phyloP scores from a whole-genome alignment of 2,797 vertebrate genomes.

The Lepus townsendii region DNA sequence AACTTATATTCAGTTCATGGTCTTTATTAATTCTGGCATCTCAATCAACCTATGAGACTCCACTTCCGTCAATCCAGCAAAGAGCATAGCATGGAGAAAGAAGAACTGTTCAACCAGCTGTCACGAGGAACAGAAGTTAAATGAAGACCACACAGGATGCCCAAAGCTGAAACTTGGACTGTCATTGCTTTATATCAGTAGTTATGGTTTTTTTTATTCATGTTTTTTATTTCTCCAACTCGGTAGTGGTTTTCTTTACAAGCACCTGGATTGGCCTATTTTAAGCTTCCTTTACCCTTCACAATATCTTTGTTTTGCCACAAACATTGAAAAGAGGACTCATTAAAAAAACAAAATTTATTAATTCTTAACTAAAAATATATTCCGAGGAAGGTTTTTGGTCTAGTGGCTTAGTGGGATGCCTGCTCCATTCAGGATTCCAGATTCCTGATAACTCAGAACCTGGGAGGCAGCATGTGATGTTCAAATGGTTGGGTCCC shows the following conservation, averaged over 20 bases:
- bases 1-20: neutral
- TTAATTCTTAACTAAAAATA: conserved; percentile 32
- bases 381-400: too few species aligned
- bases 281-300: neutral
- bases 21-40: neutral
- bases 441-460: too few species aligned
- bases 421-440: too few species aligned
- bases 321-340: neutral
- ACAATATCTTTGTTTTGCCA: neutral
- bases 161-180: neutral
- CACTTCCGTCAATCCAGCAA: neutral
- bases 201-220: too few species aligned
- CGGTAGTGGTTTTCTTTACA: neutral
- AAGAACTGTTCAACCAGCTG: neutral
- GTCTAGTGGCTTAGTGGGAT: too few species aligned
- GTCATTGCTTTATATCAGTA: neutral
- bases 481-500: too few species aligned
- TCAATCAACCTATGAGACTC: neutral
- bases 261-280: neutral
- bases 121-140: neutral
- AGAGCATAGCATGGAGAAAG: neutral
- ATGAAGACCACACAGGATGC: neutral
- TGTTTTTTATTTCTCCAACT: neutral
- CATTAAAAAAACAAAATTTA: neutral
- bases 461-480: too few species aligned